A percentile compares a stretch with the other conserved stretches of the same genome.
Conservation (phyloP, 2,113 vertebrate species). For the Panthera leo region DNA sequence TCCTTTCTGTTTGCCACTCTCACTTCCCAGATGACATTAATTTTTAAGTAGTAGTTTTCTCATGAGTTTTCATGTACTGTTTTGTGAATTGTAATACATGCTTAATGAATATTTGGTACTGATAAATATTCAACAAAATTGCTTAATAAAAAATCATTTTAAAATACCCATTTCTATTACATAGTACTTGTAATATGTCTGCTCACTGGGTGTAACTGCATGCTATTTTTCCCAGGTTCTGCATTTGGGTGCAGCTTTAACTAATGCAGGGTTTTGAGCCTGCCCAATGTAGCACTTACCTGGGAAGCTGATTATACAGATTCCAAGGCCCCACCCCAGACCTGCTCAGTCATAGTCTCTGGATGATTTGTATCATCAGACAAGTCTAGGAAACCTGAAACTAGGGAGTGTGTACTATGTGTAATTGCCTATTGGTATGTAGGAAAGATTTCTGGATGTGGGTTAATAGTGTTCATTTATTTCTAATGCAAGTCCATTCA, state of each 20-base stretch:
- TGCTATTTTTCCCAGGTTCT: slow-evolving; percentile 35
- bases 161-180: not conserved
- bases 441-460: slow-evolving; percentile 37
- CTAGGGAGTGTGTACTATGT: not conserved
- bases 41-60: slow-evolving; percentile 3
- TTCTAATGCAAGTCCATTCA: slow-evolving; percentile 33
- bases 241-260: not conserved
- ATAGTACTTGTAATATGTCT: slow-evolving; percentile 28
- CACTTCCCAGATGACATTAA: not conserved
- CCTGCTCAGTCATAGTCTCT: slow-evolving; percentile 34
- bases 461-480: slow-evolving; percentile 27
- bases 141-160: not conserved
- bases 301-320: slow-evolving; percentile 17
- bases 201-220: not conserved
- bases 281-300: not conserved
- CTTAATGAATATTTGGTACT: not conserved
- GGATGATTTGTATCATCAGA: not conserved
- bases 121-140: slow-evolving; percentile 41
- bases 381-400: slow-evolving; percentile 11
- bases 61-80: not conserved
- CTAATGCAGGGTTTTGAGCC: not conserved
- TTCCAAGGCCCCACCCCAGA: not conserved
- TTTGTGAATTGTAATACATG: not conserved
- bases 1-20: slow-evolving; percentile 4
- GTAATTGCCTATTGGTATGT: slow-evolving; percentile 5